Evolutionary conservation across 1,140 invertebrate genomes (phyloP).

Genomic region (Leptinotarsa undecemlineata): DNA sequence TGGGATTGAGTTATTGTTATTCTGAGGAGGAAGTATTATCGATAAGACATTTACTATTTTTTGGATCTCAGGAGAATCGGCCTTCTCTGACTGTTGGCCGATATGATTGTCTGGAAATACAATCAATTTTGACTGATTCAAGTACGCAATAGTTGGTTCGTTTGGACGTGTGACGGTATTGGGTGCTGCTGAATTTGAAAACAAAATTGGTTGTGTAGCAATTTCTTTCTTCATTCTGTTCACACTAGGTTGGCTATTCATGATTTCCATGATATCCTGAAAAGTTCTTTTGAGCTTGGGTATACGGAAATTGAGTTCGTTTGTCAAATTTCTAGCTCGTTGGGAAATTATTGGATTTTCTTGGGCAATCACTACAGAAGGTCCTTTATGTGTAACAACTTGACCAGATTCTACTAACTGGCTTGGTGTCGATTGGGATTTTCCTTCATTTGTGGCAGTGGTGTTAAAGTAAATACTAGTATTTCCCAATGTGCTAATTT

Average conservation of each 20-base stretch:
- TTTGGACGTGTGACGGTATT: background rate
- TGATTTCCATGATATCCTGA: constrained; percentile 7
- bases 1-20: too few relatives aligned
- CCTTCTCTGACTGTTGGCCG: background rate
- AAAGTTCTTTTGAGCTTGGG: background rate
- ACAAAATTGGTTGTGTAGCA: background rate
- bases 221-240: background rate
- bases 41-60: background rate
- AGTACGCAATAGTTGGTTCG: background rate
- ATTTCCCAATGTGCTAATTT: background rate
- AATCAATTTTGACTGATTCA: background rate
- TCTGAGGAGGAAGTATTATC: too few relatives aligned
- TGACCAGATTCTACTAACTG: background rate
- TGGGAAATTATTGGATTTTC: background rate
- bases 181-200: background rate
- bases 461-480: too few relatives aligned
- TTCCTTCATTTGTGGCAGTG: background rate
- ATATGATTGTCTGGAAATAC: background rate
- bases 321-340: constrained; percentile 1
- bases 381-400: background rate
- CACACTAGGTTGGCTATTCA: background rate
- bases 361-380: background rate
- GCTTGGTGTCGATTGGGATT: background rate
- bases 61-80: background rate
- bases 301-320: constrained; percentile 5